These are phyloP conservation scores for Pocota personata DNA, from an alignment of 2,888 invertebrate species.

Conservation along the genomic window DNA sequence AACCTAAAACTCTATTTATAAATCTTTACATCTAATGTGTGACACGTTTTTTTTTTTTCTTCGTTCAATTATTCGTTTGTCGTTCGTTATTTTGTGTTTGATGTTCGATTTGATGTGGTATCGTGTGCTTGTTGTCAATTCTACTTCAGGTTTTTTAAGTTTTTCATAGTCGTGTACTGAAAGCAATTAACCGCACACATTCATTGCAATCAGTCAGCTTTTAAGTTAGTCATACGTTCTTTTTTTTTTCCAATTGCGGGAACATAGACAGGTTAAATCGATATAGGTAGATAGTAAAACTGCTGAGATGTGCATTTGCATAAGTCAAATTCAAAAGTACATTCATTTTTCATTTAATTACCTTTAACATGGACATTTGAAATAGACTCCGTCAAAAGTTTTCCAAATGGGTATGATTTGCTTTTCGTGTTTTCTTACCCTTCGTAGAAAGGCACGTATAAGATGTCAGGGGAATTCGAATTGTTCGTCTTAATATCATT, in stretches of 20 bases:
- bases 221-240: background rate
- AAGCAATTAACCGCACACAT: conserved; percentile 38
- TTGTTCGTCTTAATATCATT: conserved; percentile 18
- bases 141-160: background rate
- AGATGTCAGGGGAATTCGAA: conserved; percentile 31
- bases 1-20: conserved; percentile 33
- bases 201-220: conserved; percentile 31
- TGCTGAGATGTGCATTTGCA: conserved; percentile 50
- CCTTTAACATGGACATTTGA: conserved; percentile 29
- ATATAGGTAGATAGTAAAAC: background rate
- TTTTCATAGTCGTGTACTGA: conserved; percentile 22
- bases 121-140: conserved; percentile 53
- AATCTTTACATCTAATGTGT: conserved; percentile 38
- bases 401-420: conserved; percentile 6
- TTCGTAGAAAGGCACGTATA: conserved; percentile 41
- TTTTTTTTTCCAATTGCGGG: background rate
- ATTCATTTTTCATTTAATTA: conserved; percentile 21
- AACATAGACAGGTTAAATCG: background rate
- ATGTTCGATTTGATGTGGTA: conserved; percentile 35
- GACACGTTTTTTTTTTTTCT: conserved; percentile 46
- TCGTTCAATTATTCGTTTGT: conserved; percentile 37
- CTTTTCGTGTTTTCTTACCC: conserved; percentile 6
- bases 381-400: background rate
- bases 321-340: conserved; percentile 1
- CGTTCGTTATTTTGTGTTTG: conserved; percentile 18